Evolutionary conservation across 2,888 invertebrate species (phyloP).

Genomic region (Idaea biselata): DNA sequence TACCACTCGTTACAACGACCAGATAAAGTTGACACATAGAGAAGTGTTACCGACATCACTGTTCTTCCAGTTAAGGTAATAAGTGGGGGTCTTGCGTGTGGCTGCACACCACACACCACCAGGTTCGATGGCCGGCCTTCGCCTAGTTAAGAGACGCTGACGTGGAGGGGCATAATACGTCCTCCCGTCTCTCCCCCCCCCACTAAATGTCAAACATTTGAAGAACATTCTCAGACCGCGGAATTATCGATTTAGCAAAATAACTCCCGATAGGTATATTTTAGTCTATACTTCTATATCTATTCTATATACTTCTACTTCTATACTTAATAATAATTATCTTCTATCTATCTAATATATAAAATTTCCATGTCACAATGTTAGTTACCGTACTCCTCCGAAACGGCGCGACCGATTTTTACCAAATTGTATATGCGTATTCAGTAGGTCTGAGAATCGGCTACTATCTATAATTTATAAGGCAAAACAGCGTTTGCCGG

Average conservation of each 20-base stretch:
- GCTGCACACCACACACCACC: constrained; percentile 36
- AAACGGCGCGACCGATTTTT: too few relatives aligned
- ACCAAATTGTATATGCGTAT: too few relatives aligned
- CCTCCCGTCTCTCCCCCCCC: constrained; percentile 27
- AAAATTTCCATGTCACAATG: too few relatives aligned
- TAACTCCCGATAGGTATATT: constrained; percentile 49
- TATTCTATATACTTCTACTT: too few relatives aligned
- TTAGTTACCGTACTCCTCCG: too few relatives aligned
- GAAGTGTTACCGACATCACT: constrained; percentile 16
- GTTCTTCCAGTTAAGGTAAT: constrained; percentile 22
- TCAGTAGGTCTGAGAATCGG: too few relatives aligned
- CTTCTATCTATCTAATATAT: too few relatives aligned
- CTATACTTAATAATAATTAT: too few relatives aligned
- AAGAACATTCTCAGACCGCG: constrained; percentile 49
- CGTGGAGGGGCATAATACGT: constrained; percentile 64
- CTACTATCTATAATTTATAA: too few relatives aligned
- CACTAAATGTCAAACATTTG: constrained; percentile 47
- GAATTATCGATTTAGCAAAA: constrained; percentile 24
- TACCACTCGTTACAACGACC: constrained; percentile 41
- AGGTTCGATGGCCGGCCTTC: constrained; percentile 75
- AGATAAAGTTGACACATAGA: constrained; percentile 35
- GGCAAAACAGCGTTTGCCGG: too few relatives aligned
- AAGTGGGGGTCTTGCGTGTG: constrained; percentile 41
- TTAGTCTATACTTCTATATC: too few relatives aligned
- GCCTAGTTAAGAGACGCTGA: constrained; percentile 61